Conservation (phyloP, 2,797 vertebrate genomes). For the Siniperca scherzeri region DNA sequence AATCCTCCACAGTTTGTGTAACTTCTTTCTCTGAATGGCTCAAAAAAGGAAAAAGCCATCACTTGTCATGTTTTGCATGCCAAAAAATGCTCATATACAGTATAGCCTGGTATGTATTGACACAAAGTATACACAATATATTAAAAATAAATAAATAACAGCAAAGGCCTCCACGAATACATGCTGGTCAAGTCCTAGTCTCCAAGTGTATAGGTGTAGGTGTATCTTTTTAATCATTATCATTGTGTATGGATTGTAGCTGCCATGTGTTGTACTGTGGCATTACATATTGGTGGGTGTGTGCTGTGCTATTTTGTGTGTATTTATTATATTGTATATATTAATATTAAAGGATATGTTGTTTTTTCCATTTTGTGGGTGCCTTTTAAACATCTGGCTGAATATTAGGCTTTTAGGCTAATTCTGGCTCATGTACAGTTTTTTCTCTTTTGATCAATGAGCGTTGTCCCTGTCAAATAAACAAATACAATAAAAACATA, state of each 20-base stretch:
- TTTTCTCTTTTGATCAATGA: slow-evolving; percentile 10
- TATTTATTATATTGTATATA: background rate
- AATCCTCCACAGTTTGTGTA: background rate
- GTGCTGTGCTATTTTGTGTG: background rate
- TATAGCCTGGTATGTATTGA: no score
- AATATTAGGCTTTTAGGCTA: background rate
- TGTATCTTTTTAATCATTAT: background rate
- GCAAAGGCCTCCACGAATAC: background rate
- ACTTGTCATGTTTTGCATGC: no score
- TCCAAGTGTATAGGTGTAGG: background rate
- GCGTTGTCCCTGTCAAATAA: background rate
- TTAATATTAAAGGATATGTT: background rate
- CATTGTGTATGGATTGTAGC: background rate
- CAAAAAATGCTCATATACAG: background rate
- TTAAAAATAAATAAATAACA: no score
- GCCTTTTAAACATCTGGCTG: slow-evolving; percentile 4
- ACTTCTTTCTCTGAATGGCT: background rate
- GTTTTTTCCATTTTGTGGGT: background rate
- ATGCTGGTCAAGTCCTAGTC: background rate
- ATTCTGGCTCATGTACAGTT: background rate
- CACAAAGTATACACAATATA: no score
- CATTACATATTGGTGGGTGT: background rate
- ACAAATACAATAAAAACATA: background rate
- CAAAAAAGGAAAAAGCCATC: background rate
- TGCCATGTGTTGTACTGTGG: background rate